Base-by-base conservation (phyloP, 2,797 vertebrate genomes). In the Philypnodon macrostomus region DNA sequence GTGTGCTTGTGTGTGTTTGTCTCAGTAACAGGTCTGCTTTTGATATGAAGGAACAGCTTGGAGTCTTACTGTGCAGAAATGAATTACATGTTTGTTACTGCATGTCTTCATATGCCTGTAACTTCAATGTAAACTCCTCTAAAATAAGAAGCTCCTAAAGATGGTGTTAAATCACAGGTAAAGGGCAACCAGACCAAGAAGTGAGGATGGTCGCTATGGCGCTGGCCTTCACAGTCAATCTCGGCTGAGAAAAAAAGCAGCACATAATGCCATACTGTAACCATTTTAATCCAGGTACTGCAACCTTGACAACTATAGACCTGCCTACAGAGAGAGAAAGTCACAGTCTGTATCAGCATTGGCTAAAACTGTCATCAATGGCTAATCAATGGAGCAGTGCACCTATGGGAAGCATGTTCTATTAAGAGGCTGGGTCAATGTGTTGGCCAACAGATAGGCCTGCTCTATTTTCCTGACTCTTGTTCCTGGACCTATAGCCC, bases 401-500 rank as follows among this genome's bases (percentile, higher is more conserved):
- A 80, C 74, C 74, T 79, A 65, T 72, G 64, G 77, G 71, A 83
- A 52, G 61, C 58, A 59, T 75, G 81, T 84, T 81, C 71, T 76
- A 83, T 80, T 74, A 79, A 71, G 75, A 74, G 54, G 62, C 49
- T 2, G 34, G 72, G 76, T 86, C 79, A 83, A 81, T 85, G 83
- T 80, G 76, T 80, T 83, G 70, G 71, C 74, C 73, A 67, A 78
- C 60, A 83, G 71, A 85, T 71, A 77, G 61, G 60, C 55, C 49
- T 24, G 58, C 52, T 77, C 82, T 73, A 77, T 83, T 81, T 81
- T 58, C 63, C 58, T 67, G 67, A 72, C 16, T 31, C 71, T 68
- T 70, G 75, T 81, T 70, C 72, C 57, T 15, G 27, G 44, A 29
- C 50, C 23, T 45, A 63, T 57, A 62, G 58, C 60, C 63, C 42